A percentile compares a stretch with the other conserved stretches of the same genome.
Evolutionary conservation across 1,140 invertebrate species (phyloP).

Genomic region (Cataglyphis hispanica): DNA sequence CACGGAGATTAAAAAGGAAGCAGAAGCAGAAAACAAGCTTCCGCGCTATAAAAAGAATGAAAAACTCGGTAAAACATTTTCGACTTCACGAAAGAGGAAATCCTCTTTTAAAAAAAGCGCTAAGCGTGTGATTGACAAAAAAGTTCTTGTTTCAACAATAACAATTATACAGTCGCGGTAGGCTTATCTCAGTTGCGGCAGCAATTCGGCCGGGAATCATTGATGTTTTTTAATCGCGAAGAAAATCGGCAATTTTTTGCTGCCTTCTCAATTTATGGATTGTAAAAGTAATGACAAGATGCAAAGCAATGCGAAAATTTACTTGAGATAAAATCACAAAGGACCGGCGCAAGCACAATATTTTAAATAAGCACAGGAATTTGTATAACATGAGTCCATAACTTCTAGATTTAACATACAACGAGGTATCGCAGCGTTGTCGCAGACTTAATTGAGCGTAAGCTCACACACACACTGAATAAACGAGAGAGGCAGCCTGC

Average conservation of each 20-base stretch:
- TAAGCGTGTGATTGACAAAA: conserved; percentile 81
- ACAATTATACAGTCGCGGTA: conserved; percentile 66
- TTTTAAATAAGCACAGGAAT: conserved; percentile 64
- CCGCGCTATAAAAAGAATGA: conserved; percentile 75
- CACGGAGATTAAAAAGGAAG: conserved; percentile 37
- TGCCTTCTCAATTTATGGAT: conserved; percentile 41
- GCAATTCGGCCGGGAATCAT: conserved; percentile 57
- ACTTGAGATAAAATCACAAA: conserved; percentile 36
- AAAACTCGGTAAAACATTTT: conserved; percentile 80
- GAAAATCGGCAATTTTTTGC: conserved; percentile 47
- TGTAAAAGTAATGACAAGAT: conserved; percentile 22
- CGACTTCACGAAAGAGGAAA: conserved; percentile 58
- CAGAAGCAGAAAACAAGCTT: conserved; percentile 57
- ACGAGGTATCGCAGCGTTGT: conserved; percentile 79
- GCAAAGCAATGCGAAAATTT: conserved; percentile 33
- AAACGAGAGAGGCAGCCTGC: conserved; percentile 74
- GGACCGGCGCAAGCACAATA: conserved; percentile 67
- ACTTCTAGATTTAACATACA: conserved; percentile 79
- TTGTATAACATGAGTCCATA: conserved; percentile 77
- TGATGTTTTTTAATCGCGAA: conserved; percentile 44
- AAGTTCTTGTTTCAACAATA: conserved; percentile 79
- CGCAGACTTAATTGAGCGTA: conserved; percentile 79
- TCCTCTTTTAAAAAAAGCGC: conserved; percentile 59
- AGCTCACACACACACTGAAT: conserved; percentile 74
- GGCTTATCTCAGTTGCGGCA: conserved; percentile 69